These are phyloP conservation scores for Tipula unca DNA, from an alignment of 2,888 invertebrate species.

Conservation along the genomic window DNA sequence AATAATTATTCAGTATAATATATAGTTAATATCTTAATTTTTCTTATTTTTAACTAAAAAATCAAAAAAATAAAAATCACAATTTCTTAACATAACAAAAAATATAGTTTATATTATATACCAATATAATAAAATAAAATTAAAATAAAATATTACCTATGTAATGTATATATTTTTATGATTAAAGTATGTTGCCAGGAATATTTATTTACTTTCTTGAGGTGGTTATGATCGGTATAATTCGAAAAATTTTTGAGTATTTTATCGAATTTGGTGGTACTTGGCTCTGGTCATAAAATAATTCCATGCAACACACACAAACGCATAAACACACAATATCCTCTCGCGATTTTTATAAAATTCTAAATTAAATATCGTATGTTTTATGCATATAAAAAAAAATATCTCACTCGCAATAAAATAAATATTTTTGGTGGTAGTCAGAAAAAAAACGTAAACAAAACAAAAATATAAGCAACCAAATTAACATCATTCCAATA, in stretches of 20 bases:
- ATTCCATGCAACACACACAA: not conserved
- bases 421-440: not conserved
- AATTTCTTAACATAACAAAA: not conserved
- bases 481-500: not conserved
- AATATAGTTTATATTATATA: not conserved
- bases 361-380: not conserved
- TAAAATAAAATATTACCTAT: not conserved
- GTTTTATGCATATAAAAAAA: not conserved
- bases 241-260: not conserved
- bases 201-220: not conserved
- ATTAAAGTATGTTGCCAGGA: not conserved
- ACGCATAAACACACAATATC: not conserved
- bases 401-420: not conserved
- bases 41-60: not conserved
- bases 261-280: not conserved
- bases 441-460: not conserved
- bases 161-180: not conserved
- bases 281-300: not conserved
- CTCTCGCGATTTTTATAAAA: not conserved
- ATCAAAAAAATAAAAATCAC: not conserved
- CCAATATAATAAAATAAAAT: not conserved
- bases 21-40: not conserved
- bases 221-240: not conserved
- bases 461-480: not conserved
- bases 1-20: not conserved